Percentiles rank a stretch among this genome's conserved stretches.
Conservation (phyloP, 2,888 invertebrate species). For the Dioctria rufipes region DNA sequence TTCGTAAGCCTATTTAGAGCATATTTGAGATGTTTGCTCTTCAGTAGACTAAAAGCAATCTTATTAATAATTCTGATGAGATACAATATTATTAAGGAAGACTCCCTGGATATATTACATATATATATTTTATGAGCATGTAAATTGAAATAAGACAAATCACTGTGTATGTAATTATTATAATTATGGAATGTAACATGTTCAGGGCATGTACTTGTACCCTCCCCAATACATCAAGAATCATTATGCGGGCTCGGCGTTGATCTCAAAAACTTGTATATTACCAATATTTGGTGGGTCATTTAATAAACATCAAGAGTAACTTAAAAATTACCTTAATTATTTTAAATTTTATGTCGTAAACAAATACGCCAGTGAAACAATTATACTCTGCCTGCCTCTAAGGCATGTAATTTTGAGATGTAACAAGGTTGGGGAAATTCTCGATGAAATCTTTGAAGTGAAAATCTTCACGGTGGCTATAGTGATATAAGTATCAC, state of each 20-base stretch:
- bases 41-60: slow-evolving; percentile 5
- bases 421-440: background rate
- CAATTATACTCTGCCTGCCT: background rate
- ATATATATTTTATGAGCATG: background rate
- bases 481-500: too few species aligned
- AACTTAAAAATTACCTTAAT: slow-evolving; percentile 10
- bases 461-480: background rate
- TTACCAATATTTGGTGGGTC: background rate
- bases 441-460: slow-evolving; percentile 10
- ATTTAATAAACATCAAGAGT: background rate
- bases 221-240: too few species aligned
- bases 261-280: slow-evolving; percentile 3
- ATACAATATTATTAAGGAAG: background rate
- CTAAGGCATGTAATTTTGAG: background rate
- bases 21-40: background rate
- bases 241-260: background rate
- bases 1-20: slow-evolving; percentile 22
- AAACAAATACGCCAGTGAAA: background rate
- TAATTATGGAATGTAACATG: slow-evolving; percentile 25
- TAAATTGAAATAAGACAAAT: slow-evolving; percentile 46
- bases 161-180: slow-evolving; percentile 21
- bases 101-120: background rate
- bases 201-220: background rate
- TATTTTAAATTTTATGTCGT: slow-evolving; percentile 10
- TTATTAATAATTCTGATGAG: slow-evolving; percentile 15